phyloP scores from a whole-genome alignment of 64 coral and sea anemone species.

The Actinia equina region DNA sequence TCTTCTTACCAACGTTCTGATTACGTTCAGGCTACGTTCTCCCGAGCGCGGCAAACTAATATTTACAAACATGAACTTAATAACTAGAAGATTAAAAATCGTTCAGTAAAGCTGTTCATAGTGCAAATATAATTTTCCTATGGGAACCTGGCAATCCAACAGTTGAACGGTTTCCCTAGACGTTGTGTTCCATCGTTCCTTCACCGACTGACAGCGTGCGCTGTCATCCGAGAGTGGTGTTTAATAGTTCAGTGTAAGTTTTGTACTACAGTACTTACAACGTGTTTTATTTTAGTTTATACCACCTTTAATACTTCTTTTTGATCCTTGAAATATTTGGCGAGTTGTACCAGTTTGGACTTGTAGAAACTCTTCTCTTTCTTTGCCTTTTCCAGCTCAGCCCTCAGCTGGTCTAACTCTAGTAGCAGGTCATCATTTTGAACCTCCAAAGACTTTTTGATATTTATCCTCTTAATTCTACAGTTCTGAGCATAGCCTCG shows the following conservation, averaged over 20 bases:
- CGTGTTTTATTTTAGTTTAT: background rate
- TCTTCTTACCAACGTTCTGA: background rate
- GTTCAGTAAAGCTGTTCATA: background rate
- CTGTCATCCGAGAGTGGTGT: background rate
- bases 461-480: constrained; percentile 31
- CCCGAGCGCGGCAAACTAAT: background rate
- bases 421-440: constrained; percentile 32
- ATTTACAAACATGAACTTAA: constrained; percentile 1
- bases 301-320: background rate
- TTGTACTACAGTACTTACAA: background rate
- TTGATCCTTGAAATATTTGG: background rate
- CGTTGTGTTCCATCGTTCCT: background rate
- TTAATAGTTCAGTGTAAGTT: background rate
- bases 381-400: constrained; percentile 7
- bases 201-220: background rate
- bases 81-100: constrained; percentile 1
- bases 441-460: constrained; percentile 31
- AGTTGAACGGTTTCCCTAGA: background rate
- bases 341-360: background rate
- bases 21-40: background rate
- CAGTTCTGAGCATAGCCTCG: constrained; percentile 75
- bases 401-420: constrained; percentile 40
- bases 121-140: background rate
- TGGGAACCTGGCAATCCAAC: background rate
- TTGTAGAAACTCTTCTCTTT: constrained; percentile 59